phyloP scores from a whole-genome alignment of 1,140 invertebrate genomes.

The Drosophila rufa region DNA sequence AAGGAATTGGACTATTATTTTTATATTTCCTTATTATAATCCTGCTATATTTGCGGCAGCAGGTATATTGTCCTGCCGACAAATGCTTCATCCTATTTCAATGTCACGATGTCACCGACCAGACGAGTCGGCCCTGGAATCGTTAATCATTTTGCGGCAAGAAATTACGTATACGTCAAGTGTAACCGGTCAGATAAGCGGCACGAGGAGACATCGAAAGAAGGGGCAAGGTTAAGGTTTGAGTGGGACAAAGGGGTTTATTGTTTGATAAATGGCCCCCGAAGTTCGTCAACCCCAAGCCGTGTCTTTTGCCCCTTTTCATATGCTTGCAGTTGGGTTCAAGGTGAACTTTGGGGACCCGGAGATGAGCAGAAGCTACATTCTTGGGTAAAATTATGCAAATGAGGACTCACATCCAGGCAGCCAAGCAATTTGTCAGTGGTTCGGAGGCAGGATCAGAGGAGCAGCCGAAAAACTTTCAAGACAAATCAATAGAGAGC shows the following conservation, averaged over 20 bases:
- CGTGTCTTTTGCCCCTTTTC: conserved; percentile 1
- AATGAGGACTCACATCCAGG: conserved; percentile 46
- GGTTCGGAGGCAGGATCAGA: conserved; percentile 8
- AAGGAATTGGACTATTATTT: no score
- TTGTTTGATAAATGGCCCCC: conserved; percentile 67
- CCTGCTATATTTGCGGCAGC: background rate
- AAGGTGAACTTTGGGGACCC: conserved; percentile 55
- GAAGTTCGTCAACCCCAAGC: conserved; percentile 33
- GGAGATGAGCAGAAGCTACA: conserved; percentile 8
- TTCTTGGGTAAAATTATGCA: conserved; percentile 64
- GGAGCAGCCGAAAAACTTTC: conserved; percentile 45
- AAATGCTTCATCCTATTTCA: conserved; percentile 48
- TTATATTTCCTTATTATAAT: background rate
- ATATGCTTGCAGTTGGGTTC: conserved; percentile 53
- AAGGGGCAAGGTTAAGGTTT: conserved; percentile 58
- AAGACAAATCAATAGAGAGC: conserved; percentile 68
- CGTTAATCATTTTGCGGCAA: conserved; percentile 66
- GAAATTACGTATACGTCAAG: conserved; percentile 79
- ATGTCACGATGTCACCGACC: conserved; percentile 49
- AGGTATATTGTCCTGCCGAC: conserved; percentile 13
- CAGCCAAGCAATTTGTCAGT: conserved; percentile 68
- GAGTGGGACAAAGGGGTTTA: conserved; percentile 59
- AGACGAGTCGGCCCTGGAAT: conserved; percentile 43
- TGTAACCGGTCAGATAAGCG: conserved; percentile 74
- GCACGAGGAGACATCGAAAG: conserved; percentile 5